phyloP scores from a whole-genome alignment of 2,888 invertebrate genomes.

The Aproaerema taeniolella region DNA sequence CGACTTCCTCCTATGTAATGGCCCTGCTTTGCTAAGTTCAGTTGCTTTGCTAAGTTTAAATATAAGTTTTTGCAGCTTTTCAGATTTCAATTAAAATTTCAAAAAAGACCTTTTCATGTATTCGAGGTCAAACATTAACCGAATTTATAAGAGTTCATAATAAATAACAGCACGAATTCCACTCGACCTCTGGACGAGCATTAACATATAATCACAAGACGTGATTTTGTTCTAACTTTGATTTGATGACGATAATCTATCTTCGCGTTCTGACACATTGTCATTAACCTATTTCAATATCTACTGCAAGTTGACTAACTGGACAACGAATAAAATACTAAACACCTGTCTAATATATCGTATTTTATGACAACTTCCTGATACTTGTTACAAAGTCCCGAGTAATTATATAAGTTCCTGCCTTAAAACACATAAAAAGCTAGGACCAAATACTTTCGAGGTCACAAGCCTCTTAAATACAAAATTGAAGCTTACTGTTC shows the following conservation, averaged over 20 bases:
- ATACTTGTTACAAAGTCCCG: not conserved
- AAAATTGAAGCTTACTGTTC: not conserved
- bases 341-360: not conserved
- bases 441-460: not conserved
- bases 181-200: not conserved
- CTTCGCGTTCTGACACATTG: not conserved
- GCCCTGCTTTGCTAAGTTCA: no score
- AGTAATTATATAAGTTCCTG: conserved; percentile 2
- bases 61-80: no score
- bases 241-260: not conserved
- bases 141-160: conserved; percentile 4
- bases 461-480: not conserved
- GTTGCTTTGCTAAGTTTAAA: no score
- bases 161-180: not conserved
- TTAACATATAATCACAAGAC: not conserved
- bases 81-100: no score
- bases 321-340: no score
- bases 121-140: conserved; percentile 9
- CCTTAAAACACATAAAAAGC: not conserved
- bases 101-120: no score
- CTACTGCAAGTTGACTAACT: not conserved
- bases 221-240: not conserved
- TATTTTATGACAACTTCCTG: not conserved
- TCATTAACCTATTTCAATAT: not conserved
- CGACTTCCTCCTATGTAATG: no score